Evolutionary conservation across 2,113 vertebrate species (phyloP), one percentile per base, ranked within the genome.

Genomic region (Pluvianellus socialis): DNA sequence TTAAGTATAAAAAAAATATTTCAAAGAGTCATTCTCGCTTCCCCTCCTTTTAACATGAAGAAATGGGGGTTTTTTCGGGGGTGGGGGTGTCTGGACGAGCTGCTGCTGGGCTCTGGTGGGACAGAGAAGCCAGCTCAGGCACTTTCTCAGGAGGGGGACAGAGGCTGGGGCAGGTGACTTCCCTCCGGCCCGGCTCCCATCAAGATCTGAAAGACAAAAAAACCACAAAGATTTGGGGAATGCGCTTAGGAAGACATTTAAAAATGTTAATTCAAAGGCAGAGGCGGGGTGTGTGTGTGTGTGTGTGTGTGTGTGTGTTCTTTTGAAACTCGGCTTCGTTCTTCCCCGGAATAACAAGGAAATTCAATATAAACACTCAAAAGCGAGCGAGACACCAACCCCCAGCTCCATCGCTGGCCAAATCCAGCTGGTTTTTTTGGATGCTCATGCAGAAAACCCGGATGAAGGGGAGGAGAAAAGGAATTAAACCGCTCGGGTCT

Each of bases 171-270:
- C 61, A 77, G 75, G 35, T 71, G 79, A 33, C 2, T 2, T 45
- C 55, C 52, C 35, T n/a, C 70, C 2, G 14, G 32, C 62, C 55
- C n/a, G 19, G 84, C 49, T 79, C 21, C 35, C 65, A 76, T 98
- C 97, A 98, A 83, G 98, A 98, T 68, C 98, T 98, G 90, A 33
- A 77, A 86, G 59, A 96, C 4, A 53, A 11, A 30, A 27, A 62
- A 27, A 62, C 62, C 62, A 9, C 27, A 42, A 35, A 24, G 7
- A 28, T 62, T 50, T 56, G 27, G 21, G 28, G 28, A 79, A 82
- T 4, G 24, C 1, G 0, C 40, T 72, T 20, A 38, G 38, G 33
- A 81, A 63, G 32, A 77, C 21, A 50, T 40, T 88, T 12, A 1
- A 68, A 91, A 50, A 3, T 2, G 6, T 24, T 17, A 20, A 71